Base-by-base conservation (phyloP, 2,113 vertebrate genomes). In the Grallaria varia region DNA sequence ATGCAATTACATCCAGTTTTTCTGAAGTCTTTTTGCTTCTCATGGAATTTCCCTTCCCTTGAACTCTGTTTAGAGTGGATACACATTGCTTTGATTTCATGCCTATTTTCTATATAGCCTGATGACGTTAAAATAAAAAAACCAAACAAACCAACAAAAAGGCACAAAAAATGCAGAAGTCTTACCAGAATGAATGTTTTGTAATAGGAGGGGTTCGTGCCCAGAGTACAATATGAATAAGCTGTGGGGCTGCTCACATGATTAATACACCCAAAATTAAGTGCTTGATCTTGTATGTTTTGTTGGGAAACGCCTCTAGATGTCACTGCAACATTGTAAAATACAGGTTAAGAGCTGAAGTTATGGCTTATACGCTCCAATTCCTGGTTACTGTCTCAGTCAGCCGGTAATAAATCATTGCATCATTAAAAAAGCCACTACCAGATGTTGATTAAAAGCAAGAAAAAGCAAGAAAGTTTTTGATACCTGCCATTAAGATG, bases 271-370 rank as follows among this genome's bases (percentile, higher is more conserved):
- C 42, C 21, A 80, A 74, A 63, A 63, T 88, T 77, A 47, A 55
- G 30, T 49, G 13, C 16, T 21, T 71, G 47, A 16, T 16, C 42
- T 28, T 25, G 31, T 63, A 9, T 53, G 40, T 76, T 89, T 76
- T 88, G 10, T 73, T 69, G 33, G 85, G 56, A 74, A 83, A 39
- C 25, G 89, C 98, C 98, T 98, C 97, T 98, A 98, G 98, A 89
- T 98, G 98, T 98, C 98, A 98, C 95, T 97, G 49, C 96, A 96
- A 42, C 94, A 95, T 66, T 90, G 86, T 77, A 88, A 90, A 97
- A 96, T 35, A 20, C 30, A 75, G 40, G n/a, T 35, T 35, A 35
- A 40, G 37, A 62, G 44, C 64, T 80, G 68, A 67, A 19, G 4
- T 39, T 39, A 15, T 0, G 2, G 33, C 11, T 84, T 82, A 27